Evolutionary conservation across 2,888 invertebrate species (phyloP).

Genomic region (Harpagoxenus sublaevis): DNA sequence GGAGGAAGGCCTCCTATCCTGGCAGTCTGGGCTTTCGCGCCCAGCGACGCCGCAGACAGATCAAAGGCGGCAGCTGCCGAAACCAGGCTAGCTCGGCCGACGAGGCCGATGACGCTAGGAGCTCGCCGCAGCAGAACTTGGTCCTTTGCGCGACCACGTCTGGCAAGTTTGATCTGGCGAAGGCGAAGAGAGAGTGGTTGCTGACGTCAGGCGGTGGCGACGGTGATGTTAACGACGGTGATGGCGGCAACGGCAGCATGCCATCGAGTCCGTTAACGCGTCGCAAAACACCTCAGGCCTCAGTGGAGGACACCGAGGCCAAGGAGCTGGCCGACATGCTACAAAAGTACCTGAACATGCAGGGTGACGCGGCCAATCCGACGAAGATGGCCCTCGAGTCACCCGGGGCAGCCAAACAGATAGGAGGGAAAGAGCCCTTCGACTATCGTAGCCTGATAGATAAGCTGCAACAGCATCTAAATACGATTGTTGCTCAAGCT

Average conservation of each 20-base stretch:
- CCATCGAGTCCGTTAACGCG: conserved; percentile 83
- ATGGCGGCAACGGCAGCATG: conserved; percentile 65
- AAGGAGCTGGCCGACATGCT: conserved; percentile 89
- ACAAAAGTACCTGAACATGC: conserved; percentile 90
- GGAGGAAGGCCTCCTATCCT: conserved; percentile 94
- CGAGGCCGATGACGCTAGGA: conserved; percentile 88
- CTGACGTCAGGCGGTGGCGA: conserved; percentile 81
- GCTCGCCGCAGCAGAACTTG: conserved; percentile 77
- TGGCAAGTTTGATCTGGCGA: conserved; percentile 90
- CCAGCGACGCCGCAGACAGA: conserved; percentile 87
- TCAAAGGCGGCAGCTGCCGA: conserved; percentile 90
- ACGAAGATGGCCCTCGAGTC: conserved; percentile 63
- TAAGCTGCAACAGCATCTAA: conserved; percentile 89
- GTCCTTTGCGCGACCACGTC: conserved; percentile 87
- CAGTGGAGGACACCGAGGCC: conserved; percentile 87
- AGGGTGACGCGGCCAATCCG: conserved; percentile 85
- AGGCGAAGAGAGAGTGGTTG: conserved; percentile 90
- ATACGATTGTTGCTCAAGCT: conserved; percentile 84
- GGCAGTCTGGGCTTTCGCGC: conserved; percentile 88
- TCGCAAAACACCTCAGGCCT: conserved; percentile 69
- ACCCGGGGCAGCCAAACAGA: not conserved
- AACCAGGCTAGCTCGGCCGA: conserved; percentile 90
- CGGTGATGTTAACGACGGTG: conserved; percentile 42
- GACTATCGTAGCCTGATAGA: conserved; percentile 90
- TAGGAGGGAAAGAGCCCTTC: conserved; percentile 81